Conservation (phyloP, 2,113 vertebrate species). For the Ia io region DNA sequence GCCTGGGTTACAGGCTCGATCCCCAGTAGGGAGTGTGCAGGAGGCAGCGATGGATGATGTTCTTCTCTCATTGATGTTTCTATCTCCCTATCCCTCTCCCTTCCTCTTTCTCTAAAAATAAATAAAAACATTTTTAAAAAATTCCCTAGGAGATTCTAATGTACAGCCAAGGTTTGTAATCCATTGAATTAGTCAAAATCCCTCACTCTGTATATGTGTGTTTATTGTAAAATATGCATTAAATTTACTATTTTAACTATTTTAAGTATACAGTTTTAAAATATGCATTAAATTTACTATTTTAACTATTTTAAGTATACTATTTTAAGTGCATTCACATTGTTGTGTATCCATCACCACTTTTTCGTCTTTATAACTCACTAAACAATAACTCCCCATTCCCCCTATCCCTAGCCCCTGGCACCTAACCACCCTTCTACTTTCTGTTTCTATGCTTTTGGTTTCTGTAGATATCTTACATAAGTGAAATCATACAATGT, state of each 20-base stretch:
- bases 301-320: background rate
- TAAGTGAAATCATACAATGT: background rate
- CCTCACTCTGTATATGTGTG: background rate
- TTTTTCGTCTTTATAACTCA: background rate
- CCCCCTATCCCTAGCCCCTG: fast-evolving
- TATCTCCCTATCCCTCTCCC: too few species aligned
- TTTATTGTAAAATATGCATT: background rate
- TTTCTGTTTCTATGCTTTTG: background rate
- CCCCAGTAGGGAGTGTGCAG: too few species aligned
- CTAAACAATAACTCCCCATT: background rate
- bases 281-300: background rate
- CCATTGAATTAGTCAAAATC: background rate
- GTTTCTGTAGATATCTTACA: background rate
- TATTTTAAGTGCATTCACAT: background rate
- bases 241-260: background rate
- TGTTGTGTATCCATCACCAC: background rate
- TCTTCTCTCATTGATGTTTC: too few species aligned
- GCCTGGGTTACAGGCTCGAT: too few species aligned
- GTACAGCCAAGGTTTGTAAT: background rate
- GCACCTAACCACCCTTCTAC: background rate
- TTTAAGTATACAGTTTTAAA: background rate
- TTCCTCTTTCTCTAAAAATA: too few species aligned
- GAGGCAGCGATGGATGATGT: too few species aligned
- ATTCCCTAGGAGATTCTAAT: background rate
- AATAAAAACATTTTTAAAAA: background rate